Evolutionary conservation across 2,888 invertebrate genomes (phyloP).

Genomic region (Halictus quadricinctus): DNA sequence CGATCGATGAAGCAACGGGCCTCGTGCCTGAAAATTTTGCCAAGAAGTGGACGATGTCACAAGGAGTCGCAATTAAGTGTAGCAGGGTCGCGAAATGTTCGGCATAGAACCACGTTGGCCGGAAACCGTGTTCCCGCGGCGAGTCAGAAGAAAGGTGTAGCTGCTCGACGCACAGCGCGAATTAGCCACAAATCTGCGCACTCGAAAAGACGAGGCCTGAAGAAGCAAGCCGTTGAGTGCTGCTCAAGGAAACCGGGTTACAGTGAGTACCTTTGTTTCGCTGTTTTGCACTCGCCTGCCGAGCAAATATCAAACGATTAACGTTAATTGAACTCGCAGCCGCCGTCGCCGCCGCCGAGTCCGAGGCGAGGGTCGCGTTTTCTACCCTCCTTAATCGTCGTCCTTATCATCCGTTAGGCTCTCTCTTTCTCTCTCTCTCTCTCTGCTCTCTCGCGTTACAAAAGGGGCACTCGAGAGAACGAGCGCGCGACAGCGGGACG

Average conservation of each 20-base stretch:
- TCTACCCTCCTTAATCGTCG: conserved; percentile 34
- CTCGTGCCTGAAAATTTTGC: background rate
- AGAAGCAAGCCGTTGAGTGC: conserved; percentile 32
- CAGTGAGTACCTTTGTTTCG: conserved; percentile 75
- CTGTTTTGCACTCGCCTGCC: conserved; percentile 72
- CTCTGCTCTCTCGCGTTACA: conserved; percentile 13
- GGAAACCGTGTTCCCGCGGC: conserved; percentile 22
- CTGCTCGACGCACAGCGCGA: conserved; percentile 21
- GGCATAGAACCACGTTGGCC: background rate
- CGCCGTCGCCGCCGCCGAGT: conserved; percentile 39
- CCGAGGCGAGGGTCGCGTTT: conserved; percentile 36
- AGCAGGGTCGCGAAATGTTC: background rate
- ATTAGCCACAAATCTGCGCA: conserved; percentile 42
- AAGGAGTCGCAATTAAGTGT: background rate
- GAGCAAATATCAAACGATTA: conserved; percentile 77
- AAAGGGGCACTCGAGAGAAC: conserved; percentile 52
- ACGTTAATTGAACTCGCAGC: conserved; percentile 75
- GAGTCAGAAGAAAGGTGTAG: conserved; percentile 3
- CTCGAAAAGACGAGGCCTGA: conserved; percentile 45
- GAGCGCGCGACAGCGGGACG: conserved; percentile 13
- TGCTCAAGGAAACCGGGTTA: conserved; percentile 78
- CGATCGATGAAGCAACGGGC: background rate
- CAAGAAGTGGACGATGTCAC: background rate
- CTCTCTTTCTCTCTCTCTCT: conserved; percentile 1
- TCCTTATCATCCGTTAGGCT: conserved; percentile 23